Evolutionary conservation across 2,797 vertebrate species (phyloP), one percentile per base, ranked within the genome.

Genomic region (Cyclura pinguis): DNA sequence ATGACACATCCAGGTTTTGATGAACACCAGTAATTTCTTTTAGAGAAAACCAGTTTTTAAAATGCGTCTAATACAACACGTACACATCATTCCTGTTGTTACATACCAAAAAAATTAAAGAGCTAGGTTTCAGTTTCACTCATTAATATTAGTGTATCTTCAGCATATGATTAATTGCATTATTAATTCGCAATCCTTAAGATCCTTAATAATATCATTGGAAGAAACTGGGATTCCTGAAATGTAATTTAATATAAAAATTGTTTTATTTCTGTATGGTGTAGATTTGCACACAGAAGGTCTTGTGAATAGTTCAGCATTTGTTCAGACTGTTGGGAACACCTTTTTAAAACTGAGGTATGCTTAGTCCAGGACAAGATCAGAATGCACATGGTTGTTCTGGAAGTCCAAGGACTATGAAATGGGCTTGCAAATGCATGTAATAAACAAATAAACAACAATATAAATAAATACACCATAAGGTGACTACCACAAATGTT

Each of bases 101-200:
- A 0, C 0, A 69, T 35, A 80, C 78, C 16, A 64, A 67, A 85
- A 89, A 92, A 90, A n/a, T 88, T 89, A 86, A 35, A 38, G 64
- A 88, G 91, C 62, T 92, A 67, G 88, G 89, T 84, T 94, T 85
- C 47, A 88, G 38, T 50, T 55, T 87, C 83, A 78, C 64, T 91
- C 80, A 85, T 38, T 85, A 35, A 92, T 38, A 59, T 83, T 50
- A 82, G 27, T 94, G 64, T 8, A 86, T 90, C 84, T 92, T 89
- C 8, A 91, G 18, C 80, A 91, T 91, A 93, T 92, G 84, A 47
- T 86, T 62, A 59, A 88, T 9, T 92, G 47, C 29, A 88, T 69
- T 94, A 92, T 93, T 87, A 93, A 91, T n/a, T 69, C 91, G n/a
- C 16, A 90, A 93, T 69, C 93, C 96, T 92, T 94, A 93, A 72